Evolutionary conservation across 2,797 vertebrate genomes (phyloP).

Genomic region (Crax fasciolata): DNA sequence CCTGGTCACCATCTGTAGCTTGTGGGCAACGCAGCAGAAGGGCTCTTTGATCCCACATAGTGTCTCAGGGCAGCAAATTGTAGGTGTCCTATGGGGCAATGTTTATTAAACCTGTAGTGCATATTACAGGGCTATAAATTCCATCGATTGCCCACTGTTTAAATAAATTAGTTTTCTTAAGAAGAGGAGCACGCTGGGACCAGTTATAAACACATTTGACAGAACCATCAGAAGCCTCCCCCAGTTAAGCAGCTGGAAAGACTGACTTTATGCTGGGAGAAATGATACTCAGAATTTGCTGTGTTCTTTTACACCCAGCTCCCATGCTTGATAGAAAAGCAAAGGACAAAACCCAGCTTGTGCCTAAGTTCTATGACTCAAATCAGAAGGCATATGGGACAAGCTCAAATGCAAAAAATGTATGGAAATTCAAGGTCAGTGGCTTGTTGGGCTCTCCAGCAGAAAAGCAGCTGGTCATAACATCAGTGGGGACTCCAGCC

Average conservation of each 20-base stretch:
- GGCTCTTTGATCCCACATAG: neutral
- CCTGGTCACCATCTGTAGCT: conserved; percentile 6
- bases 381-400: neutral
- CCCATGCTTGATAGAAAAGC: neutral
- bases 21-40: neutral
- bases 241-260: neutral
- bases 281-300: neutral
- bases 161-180: conserved; percentile 19
- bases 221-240: neutral
- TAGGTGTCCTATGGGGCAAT: neutral
- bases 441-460: neutral
- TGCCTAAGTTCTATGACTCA: neutral
- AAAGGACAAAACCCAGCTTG: neutral
- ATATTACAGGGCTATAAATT: neutral
- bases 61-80: conserved; percentile 17
- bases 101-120: neutral
- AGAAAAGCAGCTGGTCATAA: neutral
- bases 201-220: neutral
- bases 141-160: conserved; percentile 6
- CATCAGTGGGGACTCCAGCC: neutral
- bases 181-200: neutral
- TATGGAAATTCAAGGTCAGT: neutral
- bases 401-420: neutral
- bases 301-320: neutral
- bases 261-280: neutral